A percentile compares a stretch with the other conserved stretches of the same genome.
Conservation (phyloP, 2,888 invertebrate species). For the Acrocera orbiculus region DNA sequence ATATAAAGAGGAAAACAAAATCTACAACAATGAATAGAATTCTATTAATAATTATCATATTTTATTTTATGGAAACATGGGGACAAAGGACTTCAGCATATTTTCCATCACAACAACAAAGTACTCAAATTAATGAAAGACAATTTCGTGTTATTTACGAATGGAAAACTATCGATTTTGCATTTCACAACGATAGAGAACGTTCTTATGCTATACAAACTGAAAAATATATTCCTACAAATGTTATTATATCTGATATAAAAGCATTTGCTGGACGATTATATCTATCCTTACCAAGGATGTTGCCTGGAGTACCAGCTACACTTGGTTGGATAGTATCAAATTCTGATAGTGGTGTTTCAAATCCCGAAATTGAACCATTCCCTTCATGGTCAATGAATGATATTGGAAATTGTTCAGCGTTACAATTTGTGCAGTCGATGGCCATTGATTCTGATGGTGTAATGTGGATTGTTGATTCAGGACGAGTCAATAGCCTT, state of each 20-base stretch:
- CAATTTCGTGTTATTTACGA: conserved; percentile 53
- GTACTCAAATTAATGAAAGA: conserved; percentile 17
- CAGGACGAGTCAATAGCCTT: conserved; percentile 46
- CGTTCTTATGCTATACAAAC: conserved; percentile 37
- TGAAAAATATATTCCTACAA: conserved; percentile 44
- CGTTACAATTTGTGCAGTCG: conserved; percentile 57
- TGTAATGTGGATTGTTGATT: conserved; percentile 50
- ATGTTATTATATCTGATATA: conserved; percentile 49
- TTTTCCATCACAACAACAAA: conserved; percentile 11
- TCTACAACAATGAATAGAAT: too few relatives aligned
- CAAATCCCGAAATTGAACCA: conserved; percentile 42
- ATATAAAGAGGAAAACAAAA: too few relatives aligned
- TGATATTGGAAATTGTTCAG: conserved; percentile 43
- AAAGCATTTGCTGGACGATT: conserved; percentile 47
- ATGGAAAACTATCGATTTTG: conserved; percentile 53
- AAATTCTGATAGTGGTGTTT: conserved; percentile 27
- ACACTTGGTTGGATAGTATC: conserved; percentile 42
- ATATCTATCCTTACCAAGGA: conserved; percentile 50
- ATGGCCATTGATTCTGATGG: conserved; percentile 54
- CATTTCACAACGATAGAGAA: conserved; percentile 42
- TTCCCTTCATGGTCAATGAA: conserved; percentile 59
- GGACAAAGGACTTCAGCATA: background rate
- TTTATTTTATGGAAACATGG: too few relatives aligned
- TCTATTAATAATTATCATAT: too few relatives aligned
- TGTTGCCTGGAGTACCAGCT: conserved; percentile 51